Percentiles rank a stretch among this genome's conserved stretches.
These are phyloP conservation scores for Eucera pruinosa DNA, from an alignment of 2,888 invertebrate species.

Conservation along the genomic window DNA sequence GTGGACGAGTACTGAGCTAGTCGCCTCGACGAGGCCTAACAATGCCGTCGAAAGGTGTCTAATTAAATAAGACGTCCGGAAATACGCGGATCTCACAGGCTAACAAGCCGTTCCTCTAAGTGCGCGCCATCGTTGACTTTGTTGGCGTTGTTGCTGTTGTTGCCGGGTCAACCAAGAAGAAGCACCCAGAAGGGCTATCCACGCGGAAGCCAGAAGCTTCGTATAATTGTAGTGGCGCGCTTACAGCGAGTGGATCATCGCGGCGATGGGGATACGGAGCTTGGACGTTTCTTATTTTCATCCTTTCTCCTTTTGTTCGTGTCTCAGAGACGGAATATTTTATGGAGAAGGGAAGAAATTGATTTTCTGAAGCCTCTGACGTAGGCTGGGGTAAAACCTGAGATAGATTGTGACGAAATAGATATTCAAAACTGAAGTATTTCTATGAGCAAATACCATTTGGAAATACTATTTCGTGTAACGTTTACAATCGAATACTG, in stretches of 20 bases:
- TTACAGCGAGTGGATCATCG: slow-evolving; percentile 62
- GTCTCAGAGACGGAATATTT: neutral
- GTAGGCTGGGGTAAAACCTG: neutral
- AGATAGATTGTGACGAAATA: no score
- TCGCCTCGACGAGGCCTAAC: slow-evolving; percentile 77
- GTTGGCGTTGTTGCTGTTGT: slow-evolving; percentile 62
- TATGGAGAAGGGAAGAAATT: neutral
- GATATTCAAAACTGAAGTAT: no score
- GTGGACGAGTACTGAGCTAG: slow-evolving; percentile 69
- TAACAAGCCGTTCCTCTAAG: slow-evolving; percentile 79
- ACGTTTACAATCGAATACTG: no score
- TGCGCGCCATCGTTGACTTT: slow-evolving; percentile 62
- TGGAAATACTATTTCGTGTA: no score
- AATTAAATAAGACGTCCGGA: slow-evolving; percentile 83
- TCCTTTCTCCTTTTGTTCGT: neutral
- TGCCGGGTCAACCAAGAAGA: slow-evolving; percentile 76
- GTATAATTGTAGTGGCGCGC: slow-evolving; percentile 81
- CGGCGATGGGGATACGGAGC: slow-evolving; percentile 31
- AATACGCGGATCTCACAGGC: slow-evolving; percentile 72
- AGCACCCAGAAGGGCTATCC: slow-evolving; percentile 75
- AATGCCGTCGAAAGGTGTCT: slow-evolving; percentile 81
- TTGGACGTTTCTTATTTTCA: slow-evolving; percentile 29
- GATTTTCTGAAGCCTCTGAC: neutral
- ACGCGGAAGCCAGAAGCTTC: slow-evolving; percentile 74
- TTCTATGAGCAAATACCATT: no score